Evolutionary conservation across 2,888 invertebrate genomes (phyloP).

Genomic region (Hypsopygia costalis): DNA sequence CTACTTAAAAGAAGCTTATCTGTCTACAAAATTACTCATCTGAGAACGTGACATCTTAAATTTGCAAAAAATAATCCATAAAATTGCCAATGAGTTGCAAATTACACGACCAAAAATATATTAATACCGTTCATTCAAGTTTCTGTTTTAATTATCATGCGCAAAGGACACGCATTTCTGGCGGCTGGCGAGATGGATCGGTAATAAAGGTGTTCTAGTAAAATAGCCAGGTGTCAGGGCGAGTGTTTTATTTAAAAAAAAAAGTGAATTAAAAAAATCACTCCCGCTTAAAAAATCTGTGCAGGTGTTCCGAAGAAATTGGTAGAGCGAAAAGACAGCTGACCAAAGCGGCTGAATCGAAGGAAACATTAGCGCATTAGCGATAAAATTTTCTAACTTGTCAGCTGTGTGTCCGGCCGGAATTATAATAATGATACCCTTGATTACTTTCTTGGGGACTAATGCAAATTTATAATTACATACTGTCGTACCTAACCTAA

Average conservation of each 20-base stretch:
- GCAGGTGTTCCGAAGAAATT: conserved; percentile 59
- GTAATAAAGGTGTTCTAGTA: conserved; percentile 49
- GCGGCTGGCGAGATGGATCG: conserved; percentile 21
- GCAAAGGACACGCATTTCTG: conserved; percentile 36
- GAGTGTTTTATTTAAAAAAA: conserved; percentile 54
- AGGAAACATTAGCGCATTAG: conserved; percentile 40
- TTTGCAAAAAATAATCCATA: not conserved
- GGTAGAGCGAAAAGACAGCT: conserved; percentile 71
- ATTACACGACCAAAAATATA: not conserved
- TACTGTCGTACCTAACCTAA: too few species aligned
- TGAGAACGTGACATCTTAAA: not conserved
- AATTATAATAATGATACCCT: conserved; percentile 7
- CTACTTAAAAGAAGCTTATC: not conserved
- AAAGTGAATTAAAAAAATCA: conserved; percentile 46
- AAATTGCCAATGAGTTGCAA: conserved; percentile 1
- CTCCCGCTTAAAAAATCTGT: conserved; percentile 69
- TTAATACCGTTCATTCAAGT: conserved; percentile 9
- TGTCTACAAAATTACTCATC: not conserved
- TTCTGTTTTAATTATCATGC: conserved; percentile 45
- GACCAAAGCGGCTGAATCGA: conserved; percentile 37
- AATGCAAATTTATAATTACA: conserved; percentile 2
- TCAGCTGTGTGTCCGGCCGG: conserved; percentile 9
- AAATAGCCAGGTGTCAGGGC: conserved; percentile 65
- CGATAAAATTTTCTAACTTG: conserved; percentile 16
- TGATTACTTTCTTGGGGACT: conserved; percentile 1